phyloP scores from a whole-genome alignment of 2,888 invertebrate species.

The Orthosia gothica region DNA sequence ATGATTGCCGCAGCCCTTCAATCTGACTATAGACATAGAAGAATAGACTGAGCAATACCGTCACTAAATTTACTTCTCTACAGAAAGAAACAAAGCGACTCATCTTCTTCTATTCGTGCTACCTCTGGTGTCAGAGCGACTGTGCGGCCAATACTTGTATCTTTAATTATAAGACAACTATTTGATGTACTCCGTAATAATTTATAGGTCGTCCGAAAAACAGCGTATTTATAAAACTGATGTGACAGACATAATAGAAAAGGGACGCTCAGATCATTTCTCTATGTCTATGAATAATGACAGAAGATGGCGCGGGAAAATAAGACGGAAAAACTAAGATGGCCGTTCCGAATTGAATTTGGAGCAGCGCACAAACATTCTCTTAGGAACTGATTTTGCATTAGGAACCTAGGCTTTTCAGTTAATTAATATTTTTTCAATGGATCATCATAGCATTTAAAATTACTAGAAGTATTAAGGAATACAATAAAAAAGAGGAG shows the following conservation, averaged over 20 bases:
- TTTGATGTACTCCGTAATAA: conserved; percentile 73
- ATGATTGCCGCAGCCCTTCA: conserved; percentile 37
- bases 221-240: conserved; percentile 61
- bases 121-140: too few relatives aligned
- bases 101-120: too few relatives aligned
- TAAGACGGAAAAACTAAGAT: conserved; percentile 11
- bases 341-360: background rate
- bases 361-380: background rate
- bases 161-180: too few relatives aligned
- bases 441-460: too few relatives aligned
- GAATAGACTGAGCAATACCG: too few relatives aligned
- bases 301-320: conserved; percentile 20
- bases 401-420: background rate
- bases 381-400: background rate
- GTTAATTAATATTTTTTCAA: too few relatives aligned
- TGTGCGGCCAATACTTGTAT: too few relatives aligned
- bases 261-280: too few relatives aligned
- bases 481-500: background rate
- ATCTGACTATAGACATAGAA: background rate
- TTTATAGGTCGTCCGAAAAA: conserved; percentile 75
- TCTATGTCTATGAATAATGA: background rate
- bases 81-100: too few relatives aligned
- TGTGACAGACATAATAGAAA: conserved; percentile 55
- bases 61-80: too few relatives aligned
- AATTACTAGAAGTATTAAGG: background rate